Evolutionary conservation across 2,888 invertebrate species (phyloP), one percentile per base, ranked within the genome.

Genomic region (Sinhomidia bicolor): DNA sequence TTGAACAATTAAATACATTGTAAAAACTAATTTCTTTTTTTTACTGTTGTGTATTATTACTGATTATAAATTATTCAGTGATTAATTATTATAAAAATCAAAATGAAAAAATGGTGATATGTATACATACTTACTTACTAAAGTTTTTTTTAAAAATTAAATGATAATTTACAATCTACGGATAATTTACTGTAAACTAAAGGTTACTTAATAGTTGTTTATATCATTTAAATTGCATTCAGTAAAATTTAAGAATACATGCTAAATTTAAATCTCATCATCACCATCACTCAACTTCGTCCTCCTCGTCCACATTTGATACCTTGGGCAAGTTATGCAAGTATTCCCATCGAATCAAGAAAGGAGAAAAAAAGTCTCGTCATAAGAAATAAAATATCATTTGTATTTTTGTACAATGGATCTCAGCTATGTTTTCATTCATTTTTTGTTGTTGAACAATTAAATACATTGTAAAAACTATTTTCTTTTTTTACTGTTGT

Each of bases 301-400:
- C 90, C 12, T 47, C 83, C 14, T 88, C 90, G 14, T n/a, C n/a
- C n/a, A 79, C 90, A 57, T 92, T 91, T 85, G 93, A 93, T 95
- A 96, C 93, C 95, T 94, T 93, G 93, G 95, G 93, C 92, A 95
- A 94, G 94, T 94, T 93, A 90, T 93, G 93, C 80, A 94, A 93
- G 92, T 94, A 93, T 82, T 90, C 91, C 12, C 92, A 92, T 93
- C 96, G 95, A 90, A 94, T 95, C 57, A 97, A 97, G 93, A 97
- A 97, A 93, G 96, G 95, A 92, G 96, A 96, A 93, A 97, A 97
- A 93, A 97, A 97, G 94, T 96, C 97, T 23, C 95, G 97, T 93
- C 97, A 97, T 94, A 95, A 97, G 94, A 97, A 95, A 36, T 71
- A 71, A 44, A 20, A n/a, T n/a, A n/a, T 9, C 7, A 62, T 20